These are phyloP conservation scores for Augiades crinisus DNA, from an alignment of 2,888 invertebrate species.

Conservation along the genomic window DNA sequence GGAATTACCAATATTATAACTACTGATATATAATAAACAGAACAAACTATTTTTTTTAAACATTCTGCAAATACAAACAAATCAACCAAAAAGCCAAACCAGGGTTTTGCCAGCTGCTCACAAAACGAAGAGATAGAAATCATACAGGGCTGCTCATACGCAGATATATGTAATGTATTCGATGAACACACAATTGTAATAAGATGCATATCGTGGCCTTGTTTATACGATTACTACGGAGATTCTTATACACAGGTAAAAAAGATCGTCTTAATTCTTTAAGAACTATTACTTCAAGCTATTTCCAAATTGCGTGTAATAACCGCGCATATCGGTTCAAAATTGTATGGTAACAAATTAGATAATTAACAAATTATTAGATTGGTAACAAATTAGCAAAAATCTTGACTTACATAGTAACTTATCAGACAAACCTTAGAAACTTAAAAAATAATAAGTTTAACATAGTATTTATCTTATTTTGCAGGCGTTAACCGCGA, in stretches of 20 bases:
- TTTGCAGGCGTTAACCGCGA: slow-evolving; percentile 56
- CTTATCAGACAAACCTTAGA: not conserved
- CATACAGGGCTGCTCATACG: slow-evolving; percentile 55
- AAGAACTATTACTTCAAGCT: not conserved
- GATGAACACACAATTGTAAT: slow-evolving; percentile 57
- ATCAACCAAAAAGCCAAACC: no score
- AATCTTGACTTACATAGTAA: not conserved
- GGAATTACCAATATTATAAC: no score
- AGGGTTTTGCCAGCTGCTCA: slow-evolving; percentile 54
- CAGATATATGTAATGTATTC: slow-evolving; percentile 68
- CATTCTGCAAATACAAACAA: no score
- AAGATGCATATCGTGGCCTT: slow-evolving; percentile 57
- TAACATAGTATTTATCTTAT: not conserved
- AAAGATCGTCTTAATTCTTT: not conserved
- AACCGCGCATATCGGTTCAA: no score
- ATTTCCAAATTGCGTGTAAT: no score
- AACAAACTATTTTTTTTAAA: no score
- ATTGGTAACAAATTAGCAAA: no score
- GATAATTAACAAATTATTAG: no score
- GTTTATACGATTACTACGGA: slow-evolving; percentile 47
- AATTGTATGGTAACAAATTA: no score
- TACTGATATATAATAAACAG: no score
- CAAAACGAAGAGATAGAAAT: slow-evolving; percentile 58
- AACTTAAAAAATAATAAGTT: not conserved
- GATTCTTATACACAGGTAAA: slow-evolving; percentile 53